phyloP scores from a whole-genome alignment of 37 sponge, comb jelly and placozoan genomes.

The Lycopodina hypogea region DNA sequence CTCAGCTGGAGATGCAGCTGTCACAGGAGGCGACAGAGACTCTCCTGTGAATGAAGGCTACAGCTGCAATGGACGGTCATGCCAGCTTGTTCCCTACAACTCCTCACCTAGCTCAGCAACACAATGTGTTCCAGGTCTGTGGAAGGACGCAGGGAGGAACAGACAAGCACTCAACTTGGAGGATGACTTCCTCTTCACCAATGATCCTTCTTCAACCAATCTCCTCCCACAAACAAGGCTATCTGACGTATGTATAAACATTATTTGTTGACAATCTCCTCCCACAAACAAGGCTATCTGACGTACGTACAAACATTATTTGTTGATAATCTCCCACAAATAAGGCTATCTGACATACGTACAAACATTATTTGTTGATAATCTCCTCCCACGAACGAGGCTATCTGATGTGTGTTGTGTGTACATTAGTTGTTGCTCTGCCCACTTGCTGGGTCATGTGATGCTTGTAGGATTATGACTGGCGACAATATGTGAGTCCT shows the following conservation, averaged over 20 bases:
- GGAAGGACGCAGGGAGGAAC: background rate
- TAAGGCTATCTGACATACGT: slow-evolving; percentile 10
- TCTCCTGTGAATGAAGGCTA: too few species aligned
- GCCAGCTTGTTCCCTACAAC: too few species aligned
- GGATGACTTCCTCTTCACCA: slow-evolving; percentile 36
- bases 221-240: slow-evolving; percentile 3
- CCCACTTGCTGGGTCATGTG: too few species aligned
- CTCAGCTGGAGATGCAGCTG: too few species aligned
- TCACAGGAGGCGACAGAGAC: too few species aligned
- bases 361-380: background rate
- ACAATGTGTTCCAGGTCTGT: too few species aligned
- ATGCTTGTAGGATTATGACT: slow-evolving; percentile 61
- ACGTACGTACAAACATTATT: background rate
- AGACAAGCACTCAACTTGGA: slow-evolving; percentile 29
- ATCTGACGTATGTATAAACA: slow-evolving; percentile 5
- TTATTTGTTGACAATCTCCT: background rate
- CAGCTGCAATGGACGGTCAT: too few species aligned
- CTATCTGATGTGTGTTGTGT: background rate
- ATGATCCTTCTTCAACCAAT: background rate
- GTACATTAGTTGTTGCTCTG: background rate
- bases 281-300: slow-evolving; percentile 14
- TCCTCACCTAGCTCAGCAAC: too few species aligned
- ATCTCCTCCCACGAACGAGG: background rate
- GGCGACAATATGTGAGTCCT: slow-evolving; percentile 61
- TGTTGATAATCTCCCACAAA: background rate